A percentile compares a stretch with the other conserved stretches of the same genome.
Conservation (phyloP, 2,888 invertebrate genomes). For the Opisthograptis luteolata region DNA sequence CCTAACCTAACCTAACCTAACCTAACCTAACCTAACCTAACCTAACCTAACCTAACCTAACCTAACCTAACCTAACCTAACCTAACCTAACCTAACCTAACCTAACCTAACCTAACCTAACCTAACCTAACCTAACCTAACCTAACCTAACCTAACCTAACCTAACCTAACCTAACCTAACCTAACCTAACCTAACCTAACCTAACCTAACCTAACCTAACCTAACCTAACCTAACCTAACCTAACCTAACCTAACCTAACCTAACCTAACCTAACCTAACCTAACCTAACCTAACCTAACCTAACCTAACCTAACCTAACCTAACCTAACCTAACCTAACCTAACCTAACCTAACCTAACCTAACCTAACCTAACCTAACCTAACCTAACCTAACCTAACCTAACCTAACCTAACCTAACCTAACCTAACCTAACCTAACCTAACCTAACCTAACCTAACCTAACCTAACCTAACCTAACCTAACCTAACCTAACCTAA, state of each 20-base stretch:
- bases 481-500: conserved; percentile 30
- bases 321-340: conserved; percentile 35
- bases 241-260: conserved; percentile 35
- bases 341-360: conserved; percentile 33
- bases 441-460: conserved; percentile 29
- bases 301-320: conserved; percentile 35
- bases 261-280: conserved; percentile 36
- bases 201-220: conserved; percentile 32
- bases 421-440: conserved; percentile 32
- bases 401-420: conserved; percentile 26
- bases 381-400: conserved; percentile 33
- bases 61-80: conserved; percentile 35
- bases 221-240: conserved; percentile 32
- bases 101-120: conserved; percentile 39
- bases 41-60: conserved; percentile 39
- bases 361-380: conserved; percentile 15
- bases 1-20: conserved; percentile 33
- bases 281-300: conserved; percentile 32
- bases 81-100: conserved; percentile 34
- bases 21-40: conserved; percentile 36
- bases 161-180: conserved; percentile 33
- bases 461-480: conserved; percentile 25
- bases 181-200: conserved; percentile 32
- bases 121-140: conserved; percentile 32
- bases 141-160: conserved; percentile 29